A percentile compares a stretch with the other conserved stretches of the same genome.
Conservation (phyloP, 2,113 vertebrate species). For the Gymnobelideus leadbeateri region DNA sequence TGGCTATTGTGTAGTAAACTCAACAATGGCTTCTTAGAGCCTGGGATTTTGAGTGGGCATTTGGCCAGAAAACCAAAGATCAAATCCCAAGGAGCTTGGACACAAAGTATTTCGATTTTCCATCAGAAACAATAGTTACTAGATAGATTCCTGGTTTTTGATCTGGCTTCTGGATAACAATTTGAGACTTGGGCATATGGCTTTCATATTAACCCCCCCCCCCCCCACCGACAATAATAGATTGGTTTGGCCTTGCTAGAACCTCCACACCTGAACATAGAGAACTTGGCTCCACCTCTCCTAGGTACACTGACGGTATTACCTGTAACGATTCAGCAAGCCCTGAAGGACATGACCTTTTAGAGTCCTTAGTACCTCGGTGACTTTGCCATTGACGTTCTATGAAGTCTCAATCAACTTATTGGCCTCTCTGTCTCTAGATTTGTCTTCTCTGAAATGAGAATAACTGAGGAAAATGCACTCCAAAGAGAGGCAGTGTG, state of each 20-base stretch:
- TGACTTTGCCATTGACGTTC: not conserved
- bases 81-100: conserved; percentile 12
- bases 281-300: not conserved
- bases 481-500: not conserved
- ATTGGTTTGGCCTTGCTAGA: not conserved
- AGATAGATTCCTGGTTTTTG: not conserved
- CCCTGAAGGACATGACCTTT: not conserved
- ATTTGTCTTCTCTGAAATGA: not conserved
- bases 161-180: not conserved
- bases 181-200: not conserved
- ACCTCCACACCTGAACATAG: not conserved
- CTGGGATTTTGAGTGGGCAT: not conserved
- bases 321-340: not conserved
- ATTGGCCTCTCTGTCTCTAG: not conserved
- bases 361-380: not conserved
- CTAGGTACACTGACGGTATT: not conserved
- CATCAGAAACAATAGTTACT: not conserved
- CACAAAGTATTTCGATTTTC: not conserved
- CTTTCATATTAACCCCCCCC: not conserved
- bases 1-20: conserved; percentile 30
- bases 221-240: not conserved
- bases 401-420: not conserved
- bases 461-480: not conserved
- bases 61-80: not conserved
- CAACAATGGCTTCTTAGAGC: conserved; percentile 21